Conservation (phyloP, 64 coral and sea anemone genomes). For the Stichodactyla mertensii region DNA sequence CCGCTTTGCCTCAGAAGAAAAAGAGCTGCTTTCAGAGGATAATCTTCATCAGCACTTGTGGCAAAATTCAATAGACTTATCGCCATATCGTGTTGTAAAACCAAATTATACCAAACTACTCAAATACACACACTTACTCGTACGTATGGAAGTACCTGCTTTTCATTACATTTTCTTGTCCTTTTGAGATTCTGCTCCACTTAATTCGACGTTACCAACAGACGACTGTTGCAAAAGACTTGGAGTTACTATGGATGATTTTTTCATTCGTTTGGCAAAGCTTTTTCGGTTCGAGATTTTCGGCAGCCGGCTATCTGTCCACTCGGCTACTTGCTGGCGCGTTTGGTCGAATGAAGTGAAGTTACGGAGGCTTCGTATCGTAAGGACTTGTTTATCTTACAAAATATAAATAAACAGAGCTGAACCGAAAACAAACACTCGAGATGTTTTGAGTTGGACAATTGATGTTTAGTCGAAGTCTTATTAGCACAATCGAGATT, state of each 20-base stretch:
- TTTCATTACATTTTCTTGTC: neutral
- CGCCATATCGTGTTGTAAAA: neutral
- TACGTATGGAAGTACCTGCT: neutral
- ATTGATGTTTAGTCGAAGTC: conserved; percentile 22
- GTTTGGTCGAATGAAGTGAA: neutral
- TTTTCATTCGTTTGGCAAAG: neutral
- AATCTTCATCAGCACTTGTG: neutral
- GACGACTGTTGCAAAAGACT: too few relatives aligned
- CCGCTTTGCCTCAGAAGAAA: neutral
- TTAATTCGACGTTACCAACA: too few relatives aligned
- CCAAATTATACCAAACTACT: neutral
- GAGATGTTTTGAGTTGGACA: conserved; percentile 3
- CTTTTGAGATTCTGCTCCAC: too few relatives aligned
- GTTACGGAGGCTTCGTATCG: neutral
- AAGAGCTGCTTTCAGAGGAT: neutral
- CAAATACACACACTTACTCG: neutral
- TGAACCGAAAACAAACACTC: conserved; percentile 19
- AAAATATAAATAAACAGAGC: conserved; percentile 20
- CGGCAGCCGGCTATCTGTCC: too few relatives aligned
- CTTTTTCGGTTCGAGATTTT: neutral
- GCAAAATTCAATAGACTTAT: neutral
- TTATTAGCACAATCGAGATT: conserved; percentile 8
- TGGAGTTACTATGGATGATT: neutral
- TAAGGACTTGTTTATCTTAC: conserved; percentile 12
- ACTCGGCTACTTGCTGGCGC: neutral